These are phyloP conservation scores for Strix uralensis DNA, from an alignment of 2,113 vertebrate species.

Conservation along the genomic window DNA sequence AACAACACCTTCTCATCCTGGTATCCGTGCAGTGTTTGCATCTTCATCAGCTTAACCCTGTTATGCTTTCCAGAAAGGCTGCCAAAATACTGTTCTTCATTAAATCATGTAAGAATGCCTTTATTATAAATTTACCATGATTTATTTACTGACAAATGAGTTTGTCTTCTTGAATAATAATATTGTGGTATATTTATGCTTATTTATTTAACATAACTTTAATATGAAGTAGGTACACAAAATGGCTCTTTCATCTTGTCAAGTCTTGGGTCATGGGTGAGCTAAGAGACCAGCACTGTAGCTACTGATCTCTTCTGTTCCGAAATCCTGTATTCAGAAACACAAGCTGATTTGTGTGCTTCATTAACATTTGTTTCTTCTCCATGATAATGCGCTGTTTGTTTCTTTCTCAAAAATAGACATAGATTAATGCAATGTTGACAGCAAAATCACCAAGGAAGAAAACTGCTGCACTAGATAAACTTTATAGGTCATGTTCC, in stretches of 20 bases:
- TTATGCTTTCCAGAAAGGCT: neutral
- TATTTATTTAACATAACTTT: neutral
- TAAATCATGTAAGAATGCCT: neutral
- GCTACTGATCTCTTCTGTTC: neutral
- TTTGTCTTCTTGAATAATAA: neutral
- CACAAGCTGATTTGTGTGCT: neutral
- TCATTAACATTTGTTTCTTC: constrained; percentile 6
- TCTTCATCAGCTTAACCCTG: neutral
- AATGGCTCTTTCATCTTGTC: neutral
- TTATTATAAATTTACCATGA: neutral
- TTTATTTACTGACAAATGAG: neutral
- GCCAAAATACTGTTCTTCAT: neutral
- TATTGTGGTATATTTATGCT: neutral
- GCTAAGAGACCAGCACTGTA: neutral
- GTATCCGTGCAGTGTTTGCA: neutral
- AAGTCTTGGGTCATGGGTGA: neutral
- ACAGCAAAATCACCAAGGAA: constrained; percentile 46
- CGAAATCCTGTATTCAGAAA: neutral
- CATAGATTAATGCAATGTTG: constrained; percentile 56
- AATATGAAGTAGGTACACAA: neutral
- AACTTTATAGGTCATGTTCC: constrained; percentile 22
- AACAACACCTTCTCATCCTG: neutral
- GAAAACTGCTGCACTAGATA: constrained; percentile 26
- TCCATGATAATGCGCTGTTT: neutral
- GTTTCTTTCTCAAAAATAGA: constrained; percentile 26